Evolutionary conservation across 2,113 vertebrate genomes (phyloP).

Genomic region (Probosciger aterrimus): DNA sequence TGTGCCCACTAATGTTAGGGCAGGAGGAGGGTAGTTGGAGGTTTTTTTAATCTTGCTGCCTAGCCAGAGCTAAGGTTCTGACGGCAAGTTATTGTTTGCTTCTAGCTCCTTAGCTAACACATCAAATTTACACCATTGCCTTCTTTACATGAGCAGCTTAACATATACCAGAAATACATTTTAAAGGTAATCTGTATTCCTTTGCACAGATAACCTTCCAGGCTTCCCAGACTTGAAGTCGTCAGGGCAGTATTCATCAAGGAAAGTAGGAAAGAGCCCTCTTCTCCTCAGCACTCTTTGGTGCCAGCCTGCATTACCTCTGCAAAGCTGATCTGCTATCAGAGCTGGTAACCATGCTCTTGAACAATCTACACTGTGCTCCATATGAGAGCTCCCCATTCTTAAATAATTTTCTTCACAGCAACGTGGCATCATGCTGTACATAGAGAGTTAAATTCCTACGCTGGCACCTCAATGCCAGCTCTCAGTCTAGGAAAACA

Average conservation of each 20-base stretch:
- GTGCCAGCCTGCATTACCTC: neutral
- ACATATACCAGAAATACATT: neutral
- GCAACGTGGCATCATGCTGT: neutral
- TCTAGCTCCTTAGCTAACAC: neutral
- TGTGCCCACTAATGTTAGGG: neutral
- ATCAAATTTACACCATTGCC: neutral
- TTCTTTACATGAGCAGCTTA: neutral
- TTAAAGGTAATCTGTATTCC: neutral
- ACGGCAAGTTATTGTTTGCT: neutral
- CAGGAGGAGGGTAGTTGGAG: neutral
- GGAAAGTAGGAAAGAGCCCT: neutral
- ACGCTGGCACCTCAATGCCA: neutral
- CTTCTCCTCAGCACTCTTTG: neutral
- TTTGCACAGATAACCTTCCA: neutral
- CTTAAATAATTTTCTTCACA: neutral
- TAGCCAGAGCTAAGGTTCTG: neutral
- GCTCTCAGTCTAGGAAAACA: neutral
- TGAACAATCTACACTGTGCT: neutral
- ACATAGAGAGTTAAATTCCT: neutral
- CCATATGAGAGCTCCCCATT: accelerated
- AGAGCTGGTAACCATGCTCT: accelerated
- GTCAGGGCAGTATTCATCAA: neutral
- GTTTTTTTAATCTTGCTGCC: neutral
- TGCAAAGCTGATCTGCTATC: neutral
- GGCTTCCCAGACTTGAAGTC: neutral